Evolutionary conservation across 2,797 vertebrate genomes (phyloP).

Genomic region (Enteromius paludinosus): DNA sequence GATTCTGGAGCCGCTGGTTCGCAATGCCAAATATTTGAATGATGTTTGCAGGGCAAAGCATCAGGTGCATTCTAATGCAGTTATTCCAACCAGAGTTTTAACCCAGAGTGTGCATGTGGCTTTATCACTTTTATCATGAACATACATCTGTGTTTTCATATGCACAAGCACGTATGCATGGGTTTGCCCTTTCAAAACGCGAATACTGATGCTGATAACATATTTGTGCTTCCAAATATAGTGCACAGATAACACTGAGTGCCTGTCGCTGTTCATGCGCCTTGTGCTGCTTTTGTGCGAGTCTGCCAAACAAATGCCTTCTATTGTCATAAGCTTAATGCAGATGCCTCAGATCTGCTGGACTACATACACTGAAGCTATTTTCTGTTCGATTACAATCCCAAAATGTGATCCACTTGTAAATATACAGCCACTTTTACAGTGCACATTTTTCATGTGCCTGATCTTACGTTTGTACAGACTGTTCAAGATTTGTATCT

Average conservation of each 20-base stretch:
- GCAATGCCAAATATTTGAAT: constrained; percentile 19
- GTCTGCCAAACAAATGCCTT: background rate
- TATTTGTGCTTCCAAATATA: constrained; percentile 13
- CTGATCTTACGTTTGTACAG: constrained; percentile 40
- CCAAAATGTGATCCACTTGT: constrained; percentile 78
- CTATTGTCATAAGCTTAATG: background rate
- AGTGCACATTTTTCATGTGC: constrained; percentile 17
- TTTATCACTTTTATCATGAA: background rate
- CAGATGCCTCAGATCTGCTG: constrained; percentile 32
- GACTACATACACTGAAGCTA: constrained; percentile 74
- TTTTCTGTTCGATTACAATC: constrained; percentile 67
- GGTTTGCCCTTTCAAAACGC: background rate
- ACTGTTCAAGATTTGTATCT: constrained; percentile 29
- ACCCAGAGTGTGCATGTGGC: background rate
- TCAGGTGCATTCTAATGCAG: background rate
- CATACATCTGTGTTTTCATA: background rate
- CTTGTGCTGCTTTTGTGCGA: background rate
- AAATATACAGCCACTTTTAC: constrained; percentile 55
- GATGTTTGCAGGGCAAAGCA: constrained; percentile 1
- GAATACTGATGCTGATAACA: background rate
- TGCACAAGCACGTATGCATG: background rate
- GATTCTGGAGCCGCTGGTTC: background rate
- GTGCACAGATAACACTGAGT: background rate
- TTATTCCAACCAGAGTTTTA: background rate
- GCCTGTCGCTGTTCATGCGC: background rate